Base-by-base conservation (phyloP, 2,797 vertebrate genomes). In the Todus mexicanus region DNA sequence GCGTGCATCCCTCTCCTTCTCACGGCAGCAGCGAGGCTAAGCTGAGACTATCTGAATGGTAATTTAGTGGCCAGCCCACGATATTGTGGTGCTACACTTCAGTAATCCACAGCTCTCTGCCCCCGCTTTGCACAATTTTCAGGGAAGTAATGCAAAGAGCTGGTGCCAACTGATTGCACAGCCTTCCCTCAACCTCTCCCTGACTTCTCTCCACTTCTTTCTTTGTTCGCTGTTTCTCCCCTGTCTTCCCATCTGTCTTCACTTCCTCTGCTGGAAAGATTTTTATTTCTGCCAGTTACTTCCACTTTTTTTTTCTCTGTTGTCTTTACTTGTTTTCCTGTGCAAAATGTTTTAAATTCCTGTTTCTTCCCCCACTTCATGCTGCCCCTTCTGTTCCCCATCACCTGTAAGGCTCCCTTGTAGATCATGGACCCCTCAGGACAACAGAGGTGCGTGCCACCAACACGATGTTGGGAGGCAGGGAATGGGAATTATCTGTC, bases 41-140 rank as follows among this genome's bases (percentile, higher is more conserved):
- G 87, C 84, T 79, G 87, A 89, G 76, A 91, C 84, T 91, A 74
- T 89, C 82, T 88, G 89, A 94, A 92, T 89, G 89, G 87, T 91
- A 94, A 96, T 96, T 96, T 70, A 93, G 79, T 94, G 94, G 87
- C 84, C 96, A 95, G 68, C 90, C 89, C 93, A 95, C 90, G 37
- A 38, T 90, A 83, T 86, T 95, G 87, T 95, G 95, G 95, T 92
- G 95, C 94, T 92, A 75, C 72, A 74, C 92, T 94, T 80, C 90
- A 93, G 79, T 78, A 89, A 95, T 66, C 89, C 0, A 0, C 92
- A 73, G 66, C 82, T 78, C 56, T 87, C 93, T 86, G 70, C 89
- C 96, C 64, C 92, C 71, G 66, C 90, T 92, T 89, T 35, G 69
- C 81, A 94, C 83, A 82, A 3, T 94, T 87, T 84, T 88, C 87